Evolutionary conservation across 1,140 invertebrate genomes (phyloP), one percentile per base, ranked within the genome.

Genomic region (Musca vetustissima): DNA sequence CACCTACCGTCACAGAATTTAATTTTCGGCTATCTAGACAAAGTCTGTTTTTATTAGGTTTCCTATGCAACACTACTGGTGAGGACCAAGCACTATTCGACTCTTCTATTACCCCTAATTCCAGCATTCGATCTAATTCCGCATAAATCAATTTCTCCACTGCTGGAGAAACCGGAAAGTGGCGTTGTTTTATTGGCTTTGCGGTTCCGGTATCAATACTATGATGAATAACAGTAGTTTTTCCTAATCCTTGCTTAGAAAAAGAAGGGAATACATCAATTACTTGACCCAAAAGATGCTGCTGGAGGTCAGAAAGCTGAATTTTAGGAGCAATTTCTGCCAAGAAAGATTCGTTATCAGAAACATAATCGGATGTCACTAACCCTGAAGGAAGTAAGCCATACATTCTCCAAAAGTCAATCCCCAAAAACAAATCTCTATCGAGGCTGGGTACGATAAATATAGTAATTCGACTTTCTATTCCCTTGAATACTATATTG

Each of bases 31-130:
- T 43, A 48, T 70, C 69, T 3, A 70, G 24, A 66, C 69, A 70
- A 21, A 70, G 53, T 57, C 69, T 32, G 13, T 66, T 24, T 66
- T 70, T 69, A 17, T 47, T 21, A 2, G 68, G 50, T 21, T 69
- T 69, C 21, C 21, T 53, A 13, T 43, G 43, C 49, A 65, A 48
- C 14, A 66, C 61, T 19, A 69, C 25, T 43, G 61, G 65, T 24
- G 55, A 69, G n/a, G 71, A 73, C 72, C 67, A 72, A 11, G 68
- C 48, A 32, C 71, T 72, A 8, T 17, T 67, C 1, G 69, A 66
- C 14, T 70, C 67, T 61, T 72, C 69, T 9, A 70, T 73, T 0
- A 72, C 72, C 13, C 66, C 68, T 22, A 64, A 53, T 13, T 68
- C 43, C 15, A 69, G 11, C 68, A 73, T 73, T 4, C 67, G 43